phyloP scores from a whole-genome alignment of 2,113 vertebrate species.

The Sander lucioperca region DNA sequence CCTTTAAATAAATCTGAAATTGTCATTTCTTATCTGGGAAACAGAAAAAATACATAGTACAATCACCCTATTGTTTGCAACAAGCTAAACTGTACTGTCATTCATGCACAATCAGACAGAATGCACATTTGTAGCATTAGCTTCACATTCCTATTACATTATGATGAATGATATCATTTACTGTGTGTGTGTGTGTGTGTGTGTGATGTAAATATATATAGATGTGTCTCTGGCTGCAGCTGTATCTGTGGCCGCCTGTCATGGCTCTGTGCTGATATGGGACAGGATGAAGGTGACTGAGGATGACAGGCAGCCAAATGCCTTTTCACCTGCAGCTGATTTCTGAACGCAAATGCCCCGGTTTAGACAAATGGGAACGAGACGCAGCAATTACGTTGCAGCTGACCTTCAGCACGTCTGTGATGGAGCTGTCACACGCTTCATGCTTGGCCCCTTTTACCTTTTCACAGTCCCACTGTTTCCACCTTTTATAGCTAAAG shows the following conservation, averaged over 20 bases:
- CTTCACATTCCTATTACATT: not conserved
- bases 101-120: not conserved
- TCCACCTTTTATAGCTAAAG: not conserved
- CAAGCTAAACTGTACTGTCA: not conserved
- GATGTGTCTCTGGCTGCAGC: not conserved
- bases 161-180: not conserved
- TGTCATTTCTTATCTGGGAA: no score
- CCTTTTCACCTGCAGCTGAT: slow-evolving; percentile 72
- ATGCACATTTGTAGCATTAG: not conserved
- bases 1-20: no score
- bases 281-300: slow-evolving; percentile 68
- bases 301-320: slow-evolving; percentile 73
- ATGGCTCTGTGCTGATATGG: slow-evolving; percentile 10
- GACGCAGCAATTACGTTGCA: slow-evolving; percentile 31
- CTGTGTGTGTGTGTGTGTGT: not conserved
- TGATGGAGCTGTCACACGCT: slow-evolving; percentile 68
- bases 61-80: not conserved
- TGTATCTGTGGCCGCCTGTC: slow-evolving; percentile 35
- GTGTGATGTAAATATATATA: not conserved
- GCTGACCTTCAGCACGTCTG: slow-evolving; percentile 71
- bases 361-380: slow-evolving; percentile 68
- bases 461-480: slow-evolving; percentile 13
- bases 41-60: not conserved
- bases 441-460: slow-evolving; percentile 40
- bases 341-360: slow-evolving; percentile 45